phyloP scores from a whole-genome alignment of 2,888 invertebrate genomes.

The Synergus gifuensis region DNA sequence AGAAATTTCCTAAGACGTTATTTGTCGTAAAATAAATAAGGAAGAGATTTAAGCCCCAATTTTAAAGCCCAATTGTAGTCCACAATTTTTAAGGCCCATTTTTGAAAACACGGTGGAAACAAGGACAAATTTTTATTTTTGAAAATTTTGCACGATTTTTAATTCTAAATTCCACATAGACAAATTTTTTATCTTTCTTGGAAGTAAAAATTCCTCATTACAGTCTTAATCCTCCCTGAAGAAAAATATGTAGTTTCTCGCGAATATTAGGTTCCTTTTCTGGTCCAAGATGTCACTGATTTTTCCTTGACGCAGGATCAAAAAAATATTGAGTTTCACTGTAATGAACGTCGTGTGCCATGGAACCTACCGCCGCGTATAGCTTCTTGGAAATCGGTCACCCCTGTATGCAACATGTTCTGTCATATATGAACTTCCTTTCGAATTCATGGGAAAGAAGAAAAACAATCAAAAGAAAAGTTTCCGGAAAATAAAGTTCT shows the following conservation, averaged over 20 bases:
- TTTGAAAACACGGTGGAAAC: no score
- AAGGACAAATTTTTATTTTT: no score
- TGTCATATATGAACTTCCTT: conserved; percentile 16
- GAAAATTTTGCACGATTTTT: no score
- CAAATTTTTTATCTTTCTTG: neutral
- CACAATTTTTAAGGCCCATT: no score
- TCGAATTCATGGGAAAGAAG: neutral
- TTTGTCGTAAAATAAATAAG: neutral
- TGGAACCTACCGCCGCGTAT: conserved; percentile 35
- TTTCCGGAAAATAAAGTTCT: neutral
- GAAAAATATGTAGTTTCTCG: neutral
- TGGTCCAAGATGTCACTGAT: neutral
- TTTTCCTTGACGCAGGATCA: neutral
- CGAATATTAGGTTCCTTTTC: conserved; percentile 20
- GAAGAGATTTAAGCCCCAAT: neutral
- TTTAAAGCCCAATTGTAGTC: neutral
- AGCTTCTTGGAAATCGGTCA: conserved; percentile 38
- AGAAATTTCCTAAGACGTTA: neutral
- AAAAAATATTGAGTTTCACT: conserved; percentile 36
- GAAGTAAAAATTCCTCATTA: neutral
- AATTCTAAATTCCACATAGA: neutral
- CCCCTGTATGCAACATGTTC: conserved; percentile 19
- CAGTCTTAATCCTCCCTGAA: neutral
- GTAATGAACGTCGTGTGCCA: conserved; percentile 6
- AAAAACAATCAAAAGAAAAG: neutral